Conservation (phyloP, 2,888 invertebrate genomes). For the Belgica antarctica region DNA sequence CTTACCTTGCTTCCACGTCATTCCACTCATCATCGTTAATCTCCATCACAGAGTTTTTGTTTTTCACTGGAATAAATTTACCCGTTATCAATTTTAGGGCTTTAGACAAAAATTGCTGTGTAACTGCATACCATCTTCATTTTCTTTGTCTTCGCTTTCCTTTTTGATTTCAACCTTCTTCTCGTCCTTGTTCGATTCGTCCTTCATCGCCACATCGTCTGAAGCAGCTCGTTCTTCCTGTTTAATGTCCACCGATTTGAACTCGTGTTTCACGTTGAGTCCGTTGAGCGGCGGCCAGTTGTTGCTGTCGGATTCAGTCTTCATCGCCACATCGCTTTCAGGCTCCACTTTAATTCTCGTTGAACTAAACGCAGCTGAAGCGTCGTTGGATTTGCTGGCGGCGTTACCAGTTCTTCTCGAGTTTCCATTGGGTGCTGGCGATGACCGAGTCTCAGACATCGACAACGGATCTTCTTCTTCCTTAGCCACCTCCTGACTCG, state of each 20-base stretch:
- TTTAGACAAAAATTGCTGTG: no score
- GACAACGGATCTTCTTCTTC: slow-evolving; percentile 34
- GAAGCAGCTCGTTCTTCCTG: neutral
- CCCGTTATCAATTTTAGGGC: no score
- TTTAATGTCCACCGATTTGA: slow-evolving; percentile 31
- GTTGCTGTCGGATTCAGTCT: slow-evolving; percentile 32
- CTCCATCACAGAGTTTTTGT: slow-evolving; percentile 59
- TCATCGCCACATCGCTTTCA: slow-evolving; percentile 38
- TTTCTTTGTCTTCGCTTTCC: slow-evolving; percentile 60
- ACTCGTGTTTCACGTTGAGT: slow-evolving; percentile 26
- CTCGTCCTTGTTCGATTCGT: slow-evolving; percentile 50
- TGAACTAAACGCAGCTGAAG: slow-evolving; percentile 46
- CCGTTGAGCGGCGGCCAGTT: slow-evolving; percentile 37
- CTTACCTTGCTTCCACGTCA: slow-evolving; percentile 27
- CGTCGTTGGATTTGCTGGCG: slow-evolving; percentile 46
- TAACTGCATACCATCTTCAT: slow-evolving; percentile 28
- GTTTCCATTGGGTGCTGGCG: slow-evolving; percentile 38
- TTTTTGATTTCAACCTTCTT: slow-evolving; percentile 59
- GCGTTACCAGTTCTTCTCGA: slow-evolving; percentile 51
- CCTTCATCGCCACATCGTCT: slow-evolving; percentile 10
- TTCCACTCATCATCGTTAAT: slow-evolving; percentile 58
- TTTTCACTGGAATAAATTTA: slow-evolving; percentile 49
- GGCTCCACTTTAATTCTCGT: slow-evolving; percentile 34
- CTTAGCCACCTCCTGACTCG: slow-evolving; percentile 18
- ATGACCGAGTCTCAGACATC: slow-evolving; percentile 33